Conservation (phyloP, 1,140 invertebrate species). For the Zelostemma sp. region DNA sequence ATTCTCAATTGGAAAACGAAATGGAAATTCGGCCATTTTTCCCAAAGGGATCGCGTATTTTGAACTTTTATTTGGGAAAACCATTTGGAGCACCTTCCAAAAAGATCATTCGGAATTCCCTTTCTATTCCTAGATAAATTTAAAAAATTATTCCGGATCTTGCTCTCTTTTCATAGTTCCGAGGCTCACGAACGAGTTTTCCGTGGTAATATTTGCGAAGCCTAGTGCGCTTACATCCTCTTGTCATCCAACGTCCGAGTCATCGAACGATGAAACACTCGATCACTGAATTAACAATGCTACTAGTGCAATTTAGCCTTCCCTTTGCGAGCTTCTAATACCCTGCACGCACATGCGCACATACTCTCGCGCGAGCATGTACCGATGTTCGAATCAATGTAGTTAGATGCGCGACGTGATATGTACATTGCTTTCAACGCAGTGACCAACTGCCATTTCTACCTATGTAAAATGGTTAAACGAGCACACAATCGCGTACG, state of each 20-base stretch:
- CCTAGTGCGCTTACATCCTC: constrained; percentile 31
- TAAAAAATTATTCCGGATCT: no score
- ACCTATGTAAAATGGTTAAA: constrained; percentile 62
- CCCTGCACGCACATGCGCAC: background rate
- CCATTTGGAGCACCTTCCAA: no score
- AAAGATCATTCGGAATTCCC: no score
- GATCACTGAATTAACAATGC: constrained; percentile 67
- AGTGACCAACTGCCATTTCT: constrained; percentile 62
- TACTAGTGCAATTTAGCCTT: constrained; percentile 55
- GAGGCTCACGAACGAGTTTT: no score
- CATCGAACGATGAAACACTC: constrained; percentile 66
- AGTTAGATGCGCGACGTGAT: constrained; percentile 40
- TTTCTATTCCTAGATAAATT: no score
- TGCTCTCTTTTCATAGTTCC: no score
- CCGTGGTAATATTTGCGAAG: no score
- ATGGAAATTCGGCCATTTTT: no score
- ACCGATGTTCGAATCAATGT: constrained; percentile 31
- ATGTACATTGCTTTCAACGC: constrained; percentile 56
- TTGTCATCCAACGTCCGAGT: constrained; percentile 57
- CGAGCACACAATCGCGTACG: constrained; percentile 62
- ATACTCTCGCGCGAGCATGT: background rate
- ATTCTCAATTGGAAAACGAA: no score
- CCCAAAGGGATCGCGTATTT: no score
- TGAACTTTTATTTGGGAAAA: no score
- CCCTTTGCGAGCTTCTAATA: constrained; percentile 11